phyloP scores from a whole-genome alignment of 2,888 invertebrate species.

The Molanna angustata region DNA sequence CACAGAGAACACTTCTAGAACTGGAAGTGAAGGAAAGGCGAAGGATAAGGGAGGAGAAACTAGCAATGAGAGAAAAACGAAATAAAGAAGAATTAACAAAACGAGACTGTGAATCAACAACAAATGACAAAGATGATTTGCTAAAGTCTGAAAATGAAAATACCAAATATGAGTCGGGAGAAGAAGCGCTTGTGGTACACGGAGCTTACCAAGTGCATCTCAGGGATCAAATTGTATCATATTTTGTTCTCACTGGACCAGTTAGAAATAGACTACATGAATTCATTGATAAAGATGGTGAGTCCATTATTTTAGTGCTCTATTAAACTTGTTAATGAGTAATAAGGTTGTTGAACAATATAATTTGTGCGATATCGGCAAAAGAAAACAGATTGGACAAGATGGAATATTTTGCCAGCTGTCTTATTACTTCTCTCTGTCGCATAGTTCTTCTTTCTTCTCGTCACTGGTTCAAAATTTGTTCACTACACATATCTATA shows the following conservation, averaged over 20 bases:
- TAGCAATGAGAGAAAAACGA: neutral
- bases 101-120: no score
- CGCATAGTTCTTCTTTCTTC: no score
- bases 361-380: no score
- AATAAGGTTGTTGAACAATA: no score
- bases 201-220: slow-evolving; percentile 84
- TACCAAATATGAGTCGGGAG: neutral
- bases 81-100: neutral
- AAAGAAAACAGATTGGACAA: no score
- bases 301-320: no score
- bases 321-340: no score
- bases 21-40: slow-evolving; percentile 42
- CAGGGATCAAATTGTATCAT: slow-evolving; percentile 69
- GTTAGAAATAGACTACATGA: slow-evolving; percentile 47
- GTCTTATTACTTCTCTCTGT: no score
- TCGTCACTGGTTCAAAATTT: no score
- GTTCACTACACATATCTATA: no score
- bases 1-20: slow-evolving; percentile 67
- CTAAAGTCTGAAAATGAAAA: neutral
- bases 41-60: neutral
- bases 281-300: slow-evolving; percentile 65
- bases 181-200: slow-evolving; percentile 72
- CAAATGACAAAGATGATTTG: slow-evolving; percentile 4
- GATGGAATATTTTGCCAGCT: no score
- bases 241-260: slow-evolving; percentile 77